phyloP scores from a whole-genome alignment of 2,113 vertebrate genomes.

The zebrafish (Danio rerio) region GRCz12tu NC_133199.1:24933501-24934000 shows the following conservation, averaged over 20 bases:
- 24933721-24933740: too few relatives aligned
- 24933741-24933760: too few relatives aligned
- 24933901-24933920: slow-evolving; percentile 8
- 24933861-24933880: neutral
- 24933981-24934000: slow-evolving; percentile 45
- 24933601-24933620: neutral
- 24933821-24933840: neutral
- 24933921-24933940: slow-evolving; percentile 28
- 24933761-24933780: too few relatives aligned
- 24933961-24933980: neutral
- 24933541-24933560: neutral
- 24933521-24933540: neutral
- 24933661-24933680: too few relatives aligned
- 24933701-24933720: too few relatives aligned
- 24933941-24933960: slow-evolving; percentile 30
- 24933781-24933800: neutral
- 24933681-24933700: too few relatives aligned
- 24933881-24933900: slow-evolving; percentile 28
- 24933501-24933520: too few relatives aligned
- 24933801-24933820: neutral
- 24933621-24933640: too few relatives aligned
- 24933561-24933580: too few relatives aligned
- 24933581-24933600: neutral
- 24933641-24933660: too few relatives aligned
- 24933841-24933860: neutral